Percentiles rank a stretch among this genome's conserved stretches.
phyloP scores from a whole-genome alignment of 2,888 invertebrate species.

The Cosmia pyralina region DNA sequence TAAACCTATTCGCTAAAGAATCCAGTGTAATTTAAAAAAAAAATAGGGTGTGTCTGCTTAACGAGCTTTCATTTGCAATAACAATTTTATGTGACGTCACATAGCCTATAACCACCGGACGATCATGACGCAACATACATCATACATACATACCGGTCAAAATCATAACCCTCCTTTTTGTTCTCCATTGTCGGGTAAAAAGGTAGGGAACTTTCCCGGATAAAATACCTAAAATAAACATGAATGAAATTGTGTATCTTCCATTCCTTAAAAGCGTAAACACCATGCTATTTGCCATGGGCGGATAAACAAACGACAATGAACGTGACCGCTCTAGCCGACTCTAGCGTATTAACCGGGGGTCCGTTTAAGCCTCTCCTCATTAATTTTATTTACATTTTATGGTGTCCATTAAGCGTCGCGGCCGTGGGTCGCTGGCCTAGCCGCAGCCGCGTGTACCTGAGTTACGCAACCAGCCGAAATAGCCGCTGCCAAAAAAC shows the following conservation, averaged over 20 bases:
- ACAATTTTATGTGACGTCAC: neutral
- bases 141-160: too few relatives aligned
- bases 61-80: neutral
- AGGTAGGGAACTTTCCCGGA: neutral
- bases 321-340: slow-evolving; percentile 28
- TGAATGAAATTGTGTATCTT: neutral
- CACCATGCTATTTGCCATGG: slow-evolving; percentile 34
- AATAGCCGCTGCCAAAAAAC: slow-evolving; percentile 87
- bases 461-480: slow-evolving; percentile 84
- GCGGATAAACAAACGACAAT: slow-evolving; percentile 53
- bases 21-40: neutral
- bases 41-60: neutral
- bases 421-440: slow-evolving; percentile 80
- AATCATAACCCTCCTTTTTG: too few relatives aligned
- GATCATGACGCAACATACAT: too few relatives aligned
- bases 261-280: slow-evolving; percentile 34
- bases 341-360: slow-evolving; percentile 45
- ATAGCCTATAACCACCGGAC: too few relatives aligned
- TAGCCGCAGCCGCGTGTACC: slow-evolving; percentile 78
- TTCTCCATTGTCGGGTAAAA: too few relatives aligned
- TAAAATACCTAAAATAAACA: neutral
- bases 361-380: slow-evolving; percentile 74
- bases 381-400: slow-evolving; percentile 86
- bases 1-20: neutral
- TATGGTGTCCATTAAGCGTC: slow-evolving; percentile 79